Evolutionary conservation across 2,797 vertebrate species (phyloP).

Genomic region (Mallotus villosus): DNA sequence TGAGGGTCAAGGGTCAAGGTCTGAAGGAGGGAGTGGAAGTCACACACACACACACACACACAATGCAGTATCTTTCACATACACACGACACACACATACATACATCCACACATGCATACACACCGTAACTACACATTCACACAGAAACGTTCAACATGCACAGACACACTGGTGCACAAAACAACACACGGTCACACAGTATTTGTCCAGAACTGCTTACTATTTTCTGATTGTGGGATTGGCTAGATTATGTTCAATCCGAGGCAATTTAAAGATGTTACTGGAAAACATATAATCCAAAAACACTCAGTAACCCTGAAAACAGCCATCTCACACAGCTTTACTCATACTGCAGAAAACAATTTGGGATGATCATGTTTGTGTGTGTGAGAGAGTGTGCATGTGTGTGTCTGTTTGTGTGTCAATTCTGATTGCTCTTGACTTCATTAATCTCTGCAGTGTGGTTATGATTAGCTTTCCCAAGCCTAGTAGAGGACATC

Average conservation of each 20-base stretch:
- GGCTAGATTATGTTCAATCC: slow-evolving; percentile 36
- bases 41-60: slow-evolving; percentile 1
- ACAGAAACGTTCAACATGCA: slow-evolving; percentile 24
- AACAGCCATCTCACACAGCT: neutral
- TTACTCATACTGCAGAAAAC: neutral
- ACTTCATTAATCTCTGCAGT: slow-evolving; percentile 76
- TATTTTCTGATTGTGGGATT: slow-evolving; percentile 15
- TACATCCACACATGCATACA: neutral
- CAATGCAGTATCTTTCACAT: neutral
- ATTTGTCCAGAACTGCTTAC: too few relatives aligned
- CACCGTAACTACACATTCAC: neutral
- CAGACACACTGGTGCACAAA: too few relatives aligned
- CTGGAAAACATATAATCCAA: slow-evolving; percentile 39
- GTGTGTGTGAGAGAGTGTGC: neutral
- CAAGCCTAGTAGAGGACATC: slow-evolving; percentile 72
- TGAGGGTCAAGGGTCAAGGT: slow-evolving; percentile 83
- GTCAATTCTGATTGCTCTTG: slow-evolving; percentile 72
- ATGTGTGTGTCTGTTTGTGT: slow-evolving; percentile 57
- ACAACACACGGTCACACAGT: too few relatives aligned
- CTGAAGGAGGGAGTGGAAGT: slow-evolving; percentile 63
- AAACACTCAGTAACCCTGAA: neutral
- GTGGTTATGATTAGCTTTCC: slow-evolving; percentile 75
- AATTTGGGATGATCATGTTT: slow-evolving; percentile 7
- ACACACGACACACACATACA: neutral
- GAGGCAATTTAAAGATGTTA: slow-evolving; percentile 44